Conservation (phyloP, 2,797 vertebrate species). For the Lithobates pipiens region DNA sequence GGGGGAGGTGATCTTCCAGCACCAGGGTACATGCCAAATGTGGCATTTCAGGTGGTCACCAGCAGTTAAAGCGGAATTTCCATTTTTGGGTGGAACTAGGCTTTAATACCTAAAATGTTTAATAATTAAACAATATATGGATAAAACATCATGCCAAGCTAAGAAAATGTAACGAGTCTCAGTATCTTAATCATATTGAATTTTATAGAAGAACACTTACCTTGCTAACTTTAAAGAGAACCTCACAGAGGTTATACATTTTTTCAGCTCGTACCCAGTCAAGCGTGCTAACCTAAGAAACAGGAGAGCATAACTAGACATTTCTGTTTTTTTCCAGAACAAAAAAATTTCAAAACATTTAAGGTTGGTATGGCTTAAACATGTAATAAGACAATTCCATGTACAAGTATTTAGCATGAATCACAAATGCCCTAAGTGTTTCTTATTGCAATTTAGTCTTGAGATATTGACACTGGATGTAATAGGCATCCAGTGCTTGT, state of each 20-base stretch:
- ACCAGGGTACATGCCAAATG: no score
- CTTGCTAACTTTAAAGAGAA: slow-evolving; percentile 96
- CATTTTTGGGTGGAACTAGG: no score
- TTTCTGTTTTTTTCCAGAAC: background rate
- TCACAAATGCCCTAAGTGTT: background rate
- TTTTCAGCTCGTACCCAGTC: slow-evolving; percentile 91
- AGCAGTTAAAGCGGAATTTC: no score
- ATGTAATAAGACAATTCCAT: slow-evolving; percentile 56
- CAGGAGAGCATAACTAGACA: slow-evolving; percentile 26
- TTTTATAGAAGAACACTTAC: slow-evolving; percentile 72
- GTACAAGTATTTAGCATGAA: background rate
- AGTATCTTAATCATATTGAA: background rate
- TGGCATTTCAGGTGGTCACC: no score
- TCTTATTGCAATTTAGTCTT: no score
- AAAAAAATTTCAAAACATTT: background rate
- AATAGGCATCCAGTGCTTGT: no score
- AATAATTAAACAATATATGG: no score
- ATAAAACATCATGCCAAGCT: background rate
- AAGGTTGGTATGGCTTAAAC: background rate
- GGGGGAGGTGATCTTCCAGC: no score
- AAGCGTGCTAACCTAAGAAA: slow-evolving; percentile 81
- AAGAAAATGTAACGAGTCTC: no score
- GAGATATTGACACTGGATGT: no score
- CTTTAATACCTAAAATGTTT: no score
- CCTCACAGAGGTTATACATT: slow-evolving; percentile 95